Base-by-base conservation (phyloP, 2,888 invertebrate genomes). In the Sisyra nigra region DNA sequence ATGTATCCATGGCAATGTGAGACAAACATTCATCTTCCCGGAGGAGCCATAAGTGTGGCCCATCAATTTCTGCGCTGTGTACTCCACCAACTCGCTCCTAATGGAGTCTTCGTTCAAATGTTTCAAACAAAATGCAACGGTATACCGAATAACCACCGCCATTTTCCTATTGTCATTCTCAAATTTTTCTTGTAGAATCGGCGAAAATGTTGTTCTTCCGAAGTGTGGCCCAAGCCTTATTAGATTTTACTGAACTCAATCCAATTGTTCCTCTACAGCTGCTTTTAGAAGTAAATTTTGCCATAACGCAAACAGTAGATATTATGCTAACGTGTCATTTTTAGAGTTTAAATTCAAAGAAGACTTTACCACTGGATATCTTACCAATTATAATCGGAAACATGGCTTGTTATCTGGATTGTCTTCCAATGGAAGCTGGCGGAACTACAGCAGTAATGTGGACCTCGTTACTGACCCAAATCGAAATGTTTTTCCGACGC, bases 11-110 rank as follows among this genome's bases (percentile, higher is more conserved):
- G 91, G 91, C 89, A 92, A 65, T 78, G 74, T 48, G 89, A 88
- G 59, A 82, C 79, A 48, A 81, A 80, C 55, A 75, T 88, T 33
- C 87, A 94, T 48, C 70, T 96, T 49, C 93, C 97, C 1, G 94
- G 96, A 47, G 91, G 93, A 57, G 88, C 89, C 3, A 81, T 89
- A 48, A 92, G 91, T 57, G 93, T 97, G 19, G 96, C 96, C 15
- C 83, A 93, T 59, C 98, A 98, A 66, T 94, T 97, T 67, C 69
- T 98, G 46, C 77, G 98, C 51, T 97, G 96, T 59, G 86, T 92
- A 47, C 71, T 98, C 43, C 97, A 98, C 59, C 94, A 97, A 64
- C 69, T 98, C 43, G 92, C 96, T 1, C 93, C 94, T 0, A 93
- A 97, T 62, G 93, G 94, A 49, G 86, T 98, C 47, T 97, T 97